These are phyloP conservation scores for Thunnus albacares DNA, from an alignment of 2,797 vertebrate species.

Conservation along the genomic window DNA sequence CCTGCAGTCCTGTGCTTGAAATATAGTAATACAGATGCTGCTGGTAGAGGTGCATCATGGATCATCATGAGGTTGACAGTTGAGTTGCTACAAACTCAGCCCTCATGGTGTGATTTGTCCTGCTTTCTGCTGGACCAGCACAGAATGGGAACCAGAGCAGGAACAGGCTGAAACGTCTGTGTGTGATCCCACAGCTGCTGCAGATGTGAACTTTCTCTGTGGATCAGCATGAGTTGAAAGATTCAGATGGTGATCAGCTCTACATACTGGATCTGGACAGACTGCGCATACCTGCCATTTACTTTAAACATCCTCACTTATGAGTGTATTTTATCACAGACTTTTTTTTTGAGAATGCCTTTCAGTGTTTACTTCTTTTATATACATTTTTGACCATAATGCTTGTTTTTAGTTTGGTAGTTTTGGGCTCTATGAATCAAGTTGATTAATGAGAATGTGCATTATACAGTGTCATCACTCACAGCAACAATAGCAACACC, in stretches of 20 bases:
- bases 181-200: conserved; percentile 16
- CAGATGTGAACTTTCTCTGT: conserved; percentile 10
- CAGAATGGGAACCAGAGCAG: conserved; percentile 5
- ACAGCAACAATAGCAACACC: background rate
- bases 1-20: too few relatives aligned
- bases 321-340: background rate
- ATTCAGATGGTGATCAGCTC: background rate
- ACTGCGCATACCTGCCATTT: background rate
- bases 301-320: conserved; percentile 1
- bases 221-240: background rate
- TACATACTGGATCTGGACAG: background rate
- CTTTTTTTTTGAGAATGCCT: background rate
- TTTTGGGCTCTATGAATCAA: background rate
- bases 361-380: background rate
- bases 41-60: too few relatives aligned
- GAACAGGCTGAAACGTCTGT: conserved; percentile 1
- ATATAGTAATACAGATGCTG: too few relatives aligned
- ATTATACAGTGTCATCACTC: background rate
- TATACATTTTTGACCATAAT: too few relatives aligned
- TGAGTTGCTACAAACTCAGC: background rate
- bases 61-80: too few relatives aligned
- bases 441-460: background rate
- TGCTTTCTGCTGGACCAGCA: conserved; percentile 5
- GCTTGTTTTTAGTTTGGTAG: background rate
- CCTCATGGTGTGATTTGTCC: background rate